Conservation (phyloP, 2,888 invertebrate genomes). For the Phyllotreta cruciferae region DNA sequence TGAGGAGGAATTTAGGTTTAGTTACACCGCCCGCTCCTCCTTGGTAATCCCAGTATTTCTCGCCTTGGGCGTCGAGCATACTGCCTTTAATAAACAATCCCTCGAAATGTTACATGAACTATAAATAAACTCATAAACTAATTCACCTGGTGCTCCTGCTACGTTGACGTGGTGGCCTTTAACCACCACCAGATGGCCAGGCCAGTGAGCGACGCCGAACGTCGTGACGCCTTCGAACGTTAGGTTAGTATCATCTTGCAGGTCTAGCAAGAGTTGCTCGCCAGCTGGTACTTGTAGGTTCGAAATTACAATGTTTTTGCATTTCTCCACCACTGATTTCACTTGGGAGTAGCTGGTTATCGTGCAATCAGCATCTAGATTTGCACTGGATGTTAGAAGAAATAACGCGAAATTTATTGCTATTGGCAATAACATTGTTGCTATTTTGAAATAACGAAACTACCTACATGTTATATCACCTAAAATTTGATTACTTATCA, state of each 20-base stretch:
- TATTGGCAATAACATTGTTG: background rate
- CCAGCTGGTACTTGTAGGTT: conserved; percentile 34
- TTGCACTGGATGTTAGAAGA: background rate
- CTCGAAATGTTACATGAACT: background rate
- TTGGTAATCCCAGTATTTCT: conserved; percentile 41
- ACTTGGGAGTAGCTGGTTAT: conserved; percentile 28
- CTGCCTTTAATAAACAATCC: conserved; percentile 6
- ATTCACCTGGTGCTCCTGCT: conserved; percentile 30
- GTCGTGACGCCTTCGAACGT: conserved; percentile 31
- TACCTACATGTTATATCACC: too few species aligned
- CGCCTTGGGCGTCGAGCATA: conserved; percentile 32
- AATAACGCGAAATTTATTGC: background rate
- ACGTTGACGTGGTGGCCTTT: conserved; percentile 29
- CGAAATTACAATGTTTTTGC: conserved; percentile 27
- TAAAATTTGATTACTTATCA: too few species aligned
- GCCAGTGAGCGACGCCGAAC: conserved; percentile 31
- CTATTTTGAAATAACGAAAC: background rate
- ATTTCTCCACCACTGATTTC: conserved; percentile 11
- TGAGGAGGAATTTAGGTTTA: conserved; percentile 42
- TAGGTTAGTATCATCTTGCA: conserved; percentile 18
- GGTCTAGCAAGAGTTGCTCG: conserved; percentile 20
- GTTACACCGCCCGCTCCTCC: conserved; percentile 39
- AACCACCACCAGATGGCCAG: conserved; percentile 29
- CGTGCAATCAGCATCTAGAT: conserved; percentile 11
- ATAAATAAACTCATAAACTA: background rate